A percentile compares a stretch with the other conserved stretches of the same genome.
Conservation (phyloP, 1,140 invertebrate genomes). For the Scaptodrosophila lebanonensis region DNA sequence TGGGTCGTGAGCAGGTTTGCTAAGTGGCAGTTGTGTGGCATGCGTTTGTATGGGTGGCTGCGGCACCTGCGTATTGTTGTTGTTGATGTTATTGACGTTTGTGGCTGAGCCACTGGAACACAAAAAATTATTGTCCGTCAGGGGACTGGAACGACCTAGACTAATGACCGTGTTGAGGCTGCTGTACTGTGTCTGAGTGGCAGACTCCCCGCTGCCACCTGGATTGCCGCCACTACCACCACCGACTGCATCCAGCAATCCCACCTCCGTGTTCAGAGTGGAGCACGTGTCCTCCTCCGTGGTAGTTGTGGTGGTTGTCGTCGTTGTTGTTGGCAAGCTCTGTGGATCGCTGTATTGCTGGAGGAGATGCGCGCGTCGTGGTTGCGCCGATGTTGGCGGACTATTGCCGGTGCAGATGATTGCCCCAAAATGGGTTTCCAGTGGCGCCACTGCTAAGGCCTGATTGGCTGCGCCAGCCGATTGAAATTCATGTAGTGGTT, state of each 20-base stretch:
- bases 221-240: slow-evolving; percentile 5
- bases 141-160: slow-evolving; percentile 54
- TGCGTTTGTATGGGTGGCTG: too few relatives aligned
- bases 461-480: slow-evolving; percentile 27
- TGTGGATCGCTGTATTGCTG: slow-evolving; percentile 75
- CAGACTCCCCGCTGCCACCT: slow-evolving; percentile 43
- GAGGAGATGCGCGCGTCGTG: slow-evolving; percentile 53
- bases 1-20: slow-evolving; percentile 59
- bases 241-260: slow-evolving; percentile 36
- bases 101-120: slow-evolving; percentile 19
- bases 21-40: slow-evolving; percentile 75
- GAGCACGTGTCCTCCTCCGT: slow-evolving; percentile 72
- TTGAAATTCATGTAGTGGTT: slow-evolving; percentile 25
- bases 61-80: slow-evolving; percentile 2
- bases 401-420: slow-evolving; percentile 44
- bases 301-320: slow-evolving; percentile 62
- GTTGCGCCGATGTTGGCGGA: slow-evolving; percentile 34
- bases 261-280: slow-evolving; percentile 66
- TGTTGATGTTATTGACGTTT: slow-evolving; percentile 1
- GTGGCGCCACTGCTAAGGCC: slow-evolving; percentile 20
- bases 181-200: slow-evolving; percentile 66
- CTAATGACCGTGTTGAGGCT: slow-evolving; percentile 72
- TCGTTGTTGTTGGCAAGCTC: slow-evolving; percentile 62
- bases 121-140: slow-evolving; percentile 53
- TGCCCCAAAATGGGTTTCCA: slow-evolving; percentile 67